Evolutionary conservation across 1,140 invertebrate genomes (phyloP), one percentile per base, ranked within the genome.

Genomic region (Nautilus pompilius): DNA sequence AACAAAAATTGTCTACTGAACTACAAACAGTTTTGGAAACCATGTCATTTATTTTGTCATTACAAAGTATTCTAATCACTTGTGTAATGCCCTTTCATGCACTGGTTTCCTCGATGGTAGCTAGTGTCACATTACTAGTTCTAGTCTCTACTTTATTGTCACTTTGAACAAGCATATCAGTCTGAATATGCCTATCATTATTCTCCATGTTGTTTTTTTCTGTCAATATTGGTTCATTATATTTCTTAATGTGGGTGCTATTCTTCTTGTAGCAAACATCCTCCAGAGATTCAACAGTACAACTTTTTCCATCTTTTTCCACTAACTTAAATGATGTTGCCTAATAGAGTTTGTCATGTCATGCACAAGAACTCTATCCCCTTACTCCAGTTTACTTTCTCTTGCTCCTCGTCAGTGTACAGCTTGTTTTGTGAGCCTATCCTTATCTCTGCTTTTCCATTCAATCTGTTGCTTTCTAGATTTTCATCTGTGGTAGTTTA

Each of bases 231-330:
- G n/a, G n/a, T n/a, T n/a, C n/a, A n/a, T n/a, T 53, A 20, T 61
- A 62, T n/a, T 62, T 55, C 62, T 67, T 66, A 15, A 67, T 51
- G 33, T 60, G 60, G 30, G 58, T 60, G 49, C 48, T 60, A 48
- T 69, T 67, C n/a, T 61, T n/a, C 29, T 49, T 46, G 22, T 63
- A 58, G 29, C 22, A 33, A 17, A 63, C 65, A 26, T 59, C 68
- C 13, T 60, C 36, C 13, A 54, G 28, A 4, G 60, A 63, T 51
- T 67, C 41, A 24, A 66, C 57, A 22, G 61, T 54, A 54, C 60
- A 58, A 15, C 41, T 60, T 36, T 66, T 64, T 33, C 68, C 62
- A 13, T 28, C 30, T 55, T 63, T 58, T 5, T 66, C 30, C 30
- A 63, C 30, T n/a, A 69, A n/a, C 58, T 46, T 60, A 36, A 57